Evolutionary conservation across 2,888 invertebrate genomes (phyloP), one percentile per base, ranked within the genome.

Genomic region (Tetrapedia diversipes): DNA sequence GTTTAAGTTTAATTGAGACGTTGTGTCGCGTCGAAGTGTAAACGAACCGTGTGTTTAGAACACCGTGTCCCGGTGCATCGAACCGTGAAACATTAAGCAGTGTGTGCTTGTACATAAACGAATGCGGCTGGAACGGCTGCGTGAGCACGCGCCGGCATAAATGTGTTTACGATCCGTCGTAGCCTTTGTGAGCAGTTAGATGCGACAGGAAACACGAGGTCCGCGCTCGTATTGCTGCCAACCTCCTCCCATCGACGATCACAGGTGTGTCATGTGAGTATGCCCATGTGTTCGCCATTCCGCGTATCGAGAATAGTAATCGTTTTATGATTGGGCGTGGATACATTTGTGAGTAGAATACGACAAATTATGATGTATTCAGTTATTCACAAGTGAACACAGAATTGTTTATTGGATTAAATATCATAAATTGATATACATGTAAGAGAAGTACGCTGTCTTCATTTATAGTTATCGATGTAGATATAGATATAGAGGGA

Each of bases 1-100:
- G 51, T 41, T 63, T 19, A 34, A 22, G 43, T 57, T 54, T 77
- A 77, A 80, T 82, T 74, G 80, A 80, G 79, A 82, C 84, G 71
- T n/a, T n/a, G n/a, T n/a, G n/a, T n/a, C n/a, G n/a, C n/a, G n/a
- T 81, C 74, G 67, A 37, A 59, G 67, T 29, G 72, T 61, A 68
- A 53, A 67, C 67, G 67, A 67, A 45, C 51, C 8, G 63, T 39
- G 51, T 59, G 79, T 29, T 65, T 66, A 56, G 64, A 56, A 39
- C 37, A 47, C 32, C 70, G 68, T 51, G 68, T 76, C 53, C 45
- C 6, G 51, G 49, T 51, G 67, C 77, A 77, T 65, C 79, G 79
- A 76, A 67, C 63, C 74, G 75, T 68, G 61, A 81, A 83, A 72
- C 76, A 56, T 74, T 68, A 60, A 43, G 19, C 49, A 45, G 32